These are phyloP conservation scores for Caradrina kadenii DNA, from an alignment of 2,888 invertebrate species.

Conservation along the genomic window DNA sequence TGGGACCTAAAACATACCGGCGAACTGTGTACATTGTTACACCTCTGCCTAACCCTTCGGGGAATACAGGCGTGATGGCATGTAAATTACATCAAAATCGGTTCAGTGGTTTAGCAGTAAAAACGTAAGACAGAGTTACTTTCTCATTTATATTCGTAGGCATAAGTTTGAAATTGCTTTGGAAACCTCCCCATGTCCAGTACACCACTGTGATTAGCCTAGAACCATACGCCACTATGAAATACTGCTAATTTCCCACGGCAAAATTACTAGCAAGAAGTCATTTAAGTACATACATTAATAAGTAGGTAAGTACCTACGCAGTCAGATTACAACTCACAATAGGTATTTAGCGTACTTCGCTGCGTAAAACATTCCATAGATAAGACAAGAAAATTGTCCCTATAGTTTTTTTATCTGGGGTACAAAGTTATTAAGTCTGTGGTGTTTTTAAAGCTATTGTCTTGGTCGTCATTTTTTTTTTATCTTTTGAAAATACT, in stretches of 20 bases:
- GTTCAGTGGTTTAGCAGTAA: too few species aligned
- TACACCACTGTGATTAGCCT: neutral
- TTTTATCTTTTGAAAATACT: neutral
- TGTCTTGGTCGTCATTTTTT: neutral
- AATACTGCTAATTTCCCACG: conserved; percentile 8
- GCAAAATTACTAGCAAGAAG: neutral
- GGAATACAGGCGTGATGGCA: too few species aligned
- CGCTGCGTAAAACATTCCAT: conserved; percentile 67
- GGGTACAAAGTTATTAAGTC: conserved; percentile 19
- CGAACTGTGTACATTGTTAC: too few species aligned
- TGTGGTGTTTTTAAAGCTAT: neutral
- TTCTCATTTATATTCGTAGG: too few species aligned
- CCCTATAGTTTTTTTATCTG: conserved; percentile 49
- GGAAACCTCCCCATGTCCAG: too few species aligned
- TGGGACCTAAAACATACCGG: too few species aligned
- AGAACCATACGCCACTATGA: conserved; percentile 4
- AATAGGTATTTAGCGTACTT: conserved; percentile 57
- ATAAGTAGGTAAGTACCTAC: conserved; percentile 23
- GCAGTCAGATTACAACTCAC: conserved; percentile 51
- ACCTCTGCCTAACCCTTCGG: too few species aligned
- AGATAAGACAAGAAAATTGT: conserved; percentile 69
- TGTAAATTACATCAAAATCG: too few species aligned
- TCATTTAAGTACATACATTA: neutral
- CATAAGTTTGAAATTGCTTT: too few species aligned
- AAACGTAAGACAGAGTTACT: too few species aligned